Base-by-base conservation (phyloP, 2,888 invertebrate genomes). In the Caenorhabditis sp. region DNA sequence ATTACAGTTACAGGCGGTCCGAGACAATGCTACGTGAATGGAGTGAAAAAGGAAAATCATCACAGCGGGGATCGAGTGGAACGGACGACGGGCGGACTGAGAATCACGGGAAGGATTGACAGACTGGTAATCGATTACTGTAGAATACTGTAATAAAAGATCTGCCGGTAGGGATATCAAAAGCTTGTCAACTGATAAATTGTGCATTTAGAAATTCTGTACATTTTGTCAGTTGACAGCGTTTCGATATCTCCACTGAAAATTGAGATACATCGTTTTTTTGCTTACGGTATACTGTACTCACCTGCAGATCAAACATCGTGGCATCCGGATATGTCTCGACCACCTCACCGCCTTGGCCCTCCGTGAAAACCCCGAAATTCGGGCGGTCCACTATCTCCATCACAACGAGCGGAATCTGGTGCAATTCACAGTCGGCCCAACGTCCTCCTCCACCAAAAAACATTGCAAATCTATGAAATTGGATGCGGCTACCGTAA, bases 1-100 rank as follows among this genome's bases (percentile, higher is more conserved):
- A 1, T 24, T 8, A 17, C 9, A 35, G 1, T 50, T 55, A 26
- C 53, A 62, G 70, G 37, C 32, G 78, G 65, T 4, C 20, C 35
- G 2, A 15, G 76, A 52, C 68, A 71, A 26, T 78, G 70, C 30
- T 78, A 41, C 32, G 70, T 78, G 17, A 59, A 70, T 30, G 74
- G 74, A 17, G 6, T 24, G 15, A 50, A 45, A 32, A 15, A 22
- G 3, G 30, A 50, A 5, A 37, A 53, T 7, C 58, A 71, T 35
- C 15, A 9, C 20, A 78, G 70, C 11, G 70, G 68, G n/a, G 73
- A 78, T 41, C 11, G 46, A 17, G 58, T 63, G 2, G 41, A 52
- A 32, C 15, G 9, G 6, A 55, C 17, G 5, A 52, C 43, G 27
- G 13, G 24, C 11, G 50, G 43, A 26, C 37, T 37, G 0, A 11